Evolutionary conservation across 2,888 invertebrate species (phyloP), one percentile per base, ranked within the genome.

Genomic region (Acleris emargana): DNA sequence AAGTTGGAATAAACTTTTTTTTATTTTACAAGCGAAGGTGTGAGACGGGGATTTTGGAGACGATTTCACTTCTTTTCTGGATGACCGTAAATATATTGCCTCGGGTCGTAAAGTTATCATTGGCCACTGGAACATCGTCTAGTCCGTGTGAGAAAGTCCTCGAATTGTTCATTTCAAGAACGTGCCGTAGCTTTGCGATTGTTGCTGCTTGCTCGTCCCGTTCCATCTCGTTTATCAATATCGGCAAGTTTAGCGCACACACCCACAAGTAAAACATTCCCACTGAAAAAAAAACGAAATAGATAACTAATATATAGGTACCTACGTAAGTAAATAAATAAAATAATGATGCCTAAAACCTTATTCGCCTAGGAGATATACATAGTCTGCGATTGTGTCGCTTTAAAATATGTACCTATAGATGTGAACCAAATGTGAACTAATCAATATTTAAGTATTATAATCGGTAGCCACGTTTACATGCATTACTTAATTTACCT

Each of bases 211-310:
- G 88, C 67, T 90, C 85, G 58, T 90, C 89, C 1, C 78, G 80
- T 64, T 90, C 84, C 76, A 86, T 88, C 70, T 91, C 91, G 64
- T 85, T 91, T 68, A 91, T 84, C 4, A 92, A 74, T 66, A 90
- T 77, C 0, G 91, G 92, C 32, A 92, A 76, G 73, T 85, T 90
- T 1, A 86, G 82, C 11, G 86, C 83, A 73, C 92, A 92, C 51
- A 91, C 74, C 92, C 91, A 91, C 53, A 91, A 71, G 69, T 92
- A 92, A 71, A 87, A 89, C 85, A 88, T 84, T 16, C 88, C 91
- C 83, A 92, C 92, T 92, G 81, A 69, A 83, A 82, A 63, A 62
- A 79, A 73, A 64, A 38, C 20, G 18, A 11, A 32, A 18, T 49
- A 1, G 13, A 4, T 38, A 38, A 13, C 0, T 32, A 32, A 32